Evolutionary conservation across 30 jellyfish, hydroid and myxozoan species (phyloP).

Genomic region (Mastigias papua): DNA sequence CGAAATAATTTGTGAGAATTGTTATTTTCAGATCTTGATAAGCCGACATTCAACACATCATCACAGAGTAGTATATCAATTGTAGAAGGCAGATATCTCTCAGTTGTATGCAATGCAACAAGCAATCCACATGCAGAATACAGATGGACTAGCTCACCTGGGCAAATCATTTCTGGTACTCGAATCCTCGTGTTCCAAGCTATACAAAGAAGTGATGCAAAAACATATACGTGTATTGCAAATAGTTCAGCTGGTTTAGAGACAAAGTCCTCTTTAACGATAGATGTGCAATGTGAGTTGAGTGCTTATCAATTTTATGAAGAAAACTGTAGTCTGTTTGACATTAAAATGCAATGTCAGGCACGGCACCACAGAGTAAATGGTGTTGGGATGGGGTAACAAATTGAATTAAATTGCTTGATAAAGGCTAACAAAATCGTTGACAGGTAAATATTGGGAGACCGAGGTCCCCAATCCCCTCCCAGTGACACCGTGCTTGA

Average conservation of each 20-base stretch:
- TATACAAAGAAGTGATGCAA: slow-evolving; percentile 16
- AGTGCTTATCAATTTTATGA: no score
- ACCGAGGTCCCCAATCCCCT: no score
- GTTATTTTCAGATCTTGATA: slow-evolving; percentile 18
- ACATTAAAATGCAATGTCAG: no score
- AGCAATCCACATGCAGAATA: slow-evolving; percentile 18
- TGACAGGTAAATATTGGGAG: no score
- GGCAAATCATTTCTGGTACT: slow-evolving; percentile 1
- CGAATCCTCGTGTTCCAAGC: not conserved
- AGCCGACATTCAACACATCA: not conserved
- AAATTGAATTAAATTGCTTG: no score
- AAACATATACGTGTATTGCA: slow-evolving; percentile 25
- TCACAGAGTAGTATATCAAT: not conserved
- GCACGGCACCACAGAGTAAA: no score
- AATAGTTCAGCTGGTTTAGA: slow-evolving; percentile 35
- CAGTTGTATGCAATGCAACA: slow-evolving; percentile 2
- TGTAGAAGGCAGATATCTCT: not conserved
- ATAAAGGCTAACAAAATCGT: no score
- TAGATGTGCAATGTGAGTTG: slow-evolving; percentile 23
- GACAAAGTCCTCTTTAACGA: not conserved
- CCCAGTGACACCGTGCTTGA: no score
- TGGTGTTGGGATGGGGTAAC: no score
- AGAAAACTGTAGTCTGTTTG: no score
- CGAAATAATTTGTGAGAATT: no score
- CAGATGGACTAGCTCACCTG: slow-evolving; percentile 7